Percentiles rank a stretch among this genome's conserved stretches.
These are phyloP conservation scores for Spea bombifrons DNA, from an alignment of 2,113 vertebrate genomes.

Conservation along the genomic window DNA sequence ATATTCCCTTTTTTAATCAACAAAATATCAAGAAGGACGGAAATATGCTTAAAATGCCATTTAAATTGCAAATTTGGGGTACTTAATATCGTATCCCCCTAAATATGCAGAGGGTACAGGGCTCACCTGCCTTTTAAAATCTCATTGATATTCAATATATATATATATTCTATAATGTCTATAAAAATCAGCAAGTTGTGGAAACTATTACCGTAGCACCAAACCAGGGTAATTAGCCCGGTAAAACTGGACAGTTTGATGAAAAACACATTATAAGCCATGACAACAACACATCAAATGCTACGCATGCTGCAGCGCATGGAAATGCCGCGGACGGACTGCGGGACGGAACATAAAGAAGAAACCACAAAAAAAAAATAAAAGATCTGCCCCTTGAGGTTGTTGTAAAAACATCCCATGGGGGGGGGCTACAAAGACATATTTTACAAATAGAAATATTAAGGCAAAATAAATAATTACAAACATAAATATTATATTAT, in stretches of 20 bases:
- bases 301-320: slow-evolving; percentile 78
- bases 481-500: slow-evolving; percentile 83
- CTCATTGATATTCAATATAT: no score
- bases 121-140: no score
- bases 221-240: slow-evolving; percentile 59
- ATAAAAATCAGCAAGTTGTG: no score
- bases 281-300: slow-evolving; percentile 70
- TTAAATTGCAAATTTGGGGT: no score
- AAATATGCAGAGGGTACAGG: no score
- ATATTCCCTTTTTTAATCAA: no score
- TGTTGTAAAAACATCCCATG: slow-evolving; percentile 41
- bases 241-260: slow-evolving; percentile 62
- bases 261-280: slow-evolving; percentile 73
- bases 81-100: no score
- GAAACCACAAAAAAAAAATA: slow-evolving; percentile 5
- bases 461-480: slow-evolving; percentile 82
- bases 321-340: slow-evolving; percentile 73
- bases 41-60: no score
- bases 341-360: slow-evolving; percentile 51
- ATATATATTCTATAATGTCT: no score
- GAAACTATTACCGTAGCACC: slow-evolving; percentile 66
- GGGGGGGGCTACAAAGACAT: slow-evolving; percentile 72
- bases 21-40: no score
- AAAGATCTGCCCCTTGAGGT: neutral
- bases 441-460: slow-evolving; percentile 82